Evolutionary conservation across 1,140 invertebrate genomes (phyloP), one percentile per base, ranked within the genome.

Genomic region (Drosophila pruinosa): DNA sequence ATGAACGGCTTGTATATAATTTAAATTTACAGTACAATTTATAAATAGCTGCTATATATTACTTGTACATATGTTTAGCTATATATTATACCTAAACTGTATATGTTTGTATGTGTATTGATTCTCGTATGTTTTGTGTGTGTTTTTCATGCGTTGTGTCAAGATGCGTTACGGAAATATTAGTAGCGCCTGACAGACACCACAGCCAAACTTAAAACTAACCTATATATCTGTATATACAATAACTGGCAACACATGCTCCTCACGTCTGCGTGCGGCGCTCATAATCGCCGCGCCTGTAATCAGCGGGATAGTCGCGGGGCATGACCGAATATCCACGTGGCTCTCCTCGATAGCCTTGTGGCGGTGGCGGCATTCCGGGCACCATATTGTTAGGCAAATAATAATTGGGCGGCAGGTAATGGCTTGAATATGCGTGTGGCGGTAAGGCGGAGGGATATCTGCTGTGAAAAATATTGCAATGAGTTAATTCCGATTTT

Each of bases 231-330:
- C 38, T 62, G 15, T 85, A 85, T 85, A 36, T 85, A 85, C 80
- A 85, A 70, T 26, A 31, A 41, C 36, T 48, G 39, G 61, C 52
- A 50, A 26, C 39, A 10, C 10, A 54, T 17, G 21, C 41, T 52
- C 21, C 64, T 89, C 75, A 89, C 50, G 83, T 89, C 41, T 89
- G 83, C 53, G 86, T 90, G 34, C 88, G 88, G 31, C 88, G 82
- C 47, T 90, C 88, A 34, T 90, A 90, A 3, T 90, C 85, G 45
- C 85, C 93, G 62, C 93, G 90, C 65, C 93, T 92, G 58, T 93
- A 94, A 39, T 94, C 93, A 58, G 93, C 85, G 41, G 93, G 91
- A 72, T 94, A 94, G 45, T 92, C 93, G 80, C 72, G 93, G 83
- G 61, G 65, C 81, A 76, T 91, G n/a, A 91, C 83, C 5, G 86